Percentiles rank a stretch among this genome's conserved stretches.
Conservation (phyloP, 2,888 invertebrate species). For the Dendrolimus pini region DNA sequence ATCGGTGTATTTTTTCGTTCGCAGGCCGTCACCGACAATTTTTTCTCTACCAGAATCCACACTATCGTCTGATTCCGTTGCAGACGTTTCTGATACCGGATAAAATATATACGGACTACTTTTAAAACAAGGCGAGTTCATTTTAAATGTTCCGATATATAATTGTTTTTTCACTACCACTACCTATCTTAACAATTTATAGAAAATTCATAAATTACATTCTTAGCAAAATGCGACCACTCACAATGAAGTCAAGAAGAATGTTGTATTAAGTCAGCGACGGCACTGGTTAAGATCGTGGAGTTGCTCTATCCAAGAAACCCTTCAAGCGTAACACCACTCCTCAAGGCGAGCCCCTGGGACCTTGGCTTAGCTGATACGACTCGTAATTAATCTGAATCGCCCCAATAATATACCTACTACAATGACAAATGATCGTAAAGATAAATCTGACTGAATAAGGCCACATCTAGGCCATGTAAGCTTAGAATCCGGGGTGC, state of each 20-base stretch:
- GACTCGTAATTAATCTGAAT: slow-evolving; percentile 37
- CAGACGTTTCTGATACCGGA: slow-evolving; percentile 63
- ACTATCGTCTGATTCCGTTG: slow-evolving; percentile 65
- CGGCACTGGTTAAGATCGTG: slow-evolving; percentile 43
- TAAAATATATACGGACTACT: slow-evolving; percentile 62
- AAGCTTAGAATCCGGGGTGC: neutral
- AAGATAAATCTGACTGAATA: neutral
- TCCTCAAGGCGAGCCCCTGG: slow-evolving; percentile 46
- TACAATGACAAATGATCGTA: neutral
- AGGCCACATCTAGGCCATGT: slow-evolving; percentile 1
- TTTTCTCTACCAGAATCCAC: slow-evolving; percentile 58
- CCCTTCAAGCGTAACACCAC: slow-evolving; percentile 48
- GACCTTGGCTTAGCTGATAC: slow-evolving; percentile 57
- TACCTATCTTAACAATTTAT: no score
- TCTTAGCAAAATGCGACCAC: slow-evolving; percentile 27
- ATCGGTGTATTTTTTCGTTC: slow-evolving; percentile 64
- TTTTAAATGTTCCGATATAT: slow-evolving; percentile 15
- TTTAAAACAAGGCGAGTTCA: slow-evolving; percentile 64
- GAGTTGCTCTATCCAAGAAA: slow-evolving; percentile 34
- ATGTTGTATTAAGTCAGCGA: slow-evolving; percentile 45
- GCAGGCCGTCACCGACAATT: slow-evolving; percentile 42
- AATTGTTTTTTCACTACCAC: no score
- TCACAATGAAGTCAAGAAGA: slow-evolving; percentile 40
- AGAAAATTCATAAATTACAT: no score
- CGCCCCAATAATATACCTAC: slow-evolving; percentile 9